Evolutionary conservation across 2,113 vertebrate species (phyloP).

Genomic region (Pangasianodon gigas): DNA sequence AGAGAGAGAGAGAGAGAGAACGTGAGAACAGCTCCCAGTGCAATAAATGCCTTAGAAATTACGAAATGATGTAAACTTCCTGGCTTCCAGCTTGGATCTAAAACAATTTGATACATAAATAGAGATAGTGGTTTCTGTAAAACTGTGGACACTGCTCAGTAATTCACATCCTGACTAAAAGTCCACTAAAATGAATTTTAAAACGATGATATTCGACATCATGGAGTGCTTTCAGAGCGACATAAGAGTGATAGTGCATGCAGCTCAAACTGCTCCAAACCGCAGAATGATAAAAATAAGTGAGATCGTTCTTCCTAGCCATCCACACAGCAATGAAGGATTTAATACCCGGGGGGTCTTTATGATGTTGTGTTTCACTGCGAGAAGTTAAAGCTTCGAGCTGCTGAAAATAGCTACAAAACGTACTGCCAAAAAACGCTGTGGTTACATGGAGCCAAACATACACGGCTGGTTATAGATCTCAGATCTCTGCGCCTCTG

Average conservation of each 20-base stretch:
- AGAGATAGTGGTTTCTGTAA: background rate
- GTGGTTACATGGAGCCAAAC: background rate
- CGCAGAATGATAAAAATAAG: background rate
- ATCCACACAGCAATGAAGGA: no score
- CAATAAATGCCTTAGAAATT: no score
- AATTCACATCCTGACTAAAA: background rate
- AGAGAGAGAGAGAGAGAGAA: no score
- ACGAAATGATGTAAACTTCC: background rate
- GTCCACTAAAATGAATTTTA: background rate
- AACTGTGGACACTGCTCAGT: background rate
- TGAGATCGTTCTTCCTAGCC: background rate
- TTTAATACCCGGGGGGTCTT: background rate
- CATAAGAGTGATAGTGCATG: background rate
- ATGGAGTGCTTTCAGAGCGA: background rate
- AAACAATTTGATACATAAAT: background rate
- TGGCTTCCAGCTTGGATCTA: background rate
- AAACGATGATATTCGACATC: background rate
- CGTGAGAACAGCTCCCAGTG: no score
- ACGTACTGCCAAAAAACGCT: background rate
- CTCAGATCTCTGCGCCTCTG: background rate
- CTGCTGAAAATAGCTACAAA: background rate
- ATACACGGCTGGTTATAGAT: background rate
- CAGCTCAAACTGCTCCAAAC: background rate
- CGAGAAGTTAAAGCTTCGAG: background rate
- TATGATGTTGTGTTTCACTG: background rate